Conservation (phyloP, 2,888 invertebrate genomes). For the Meta bourneti region DNA sequence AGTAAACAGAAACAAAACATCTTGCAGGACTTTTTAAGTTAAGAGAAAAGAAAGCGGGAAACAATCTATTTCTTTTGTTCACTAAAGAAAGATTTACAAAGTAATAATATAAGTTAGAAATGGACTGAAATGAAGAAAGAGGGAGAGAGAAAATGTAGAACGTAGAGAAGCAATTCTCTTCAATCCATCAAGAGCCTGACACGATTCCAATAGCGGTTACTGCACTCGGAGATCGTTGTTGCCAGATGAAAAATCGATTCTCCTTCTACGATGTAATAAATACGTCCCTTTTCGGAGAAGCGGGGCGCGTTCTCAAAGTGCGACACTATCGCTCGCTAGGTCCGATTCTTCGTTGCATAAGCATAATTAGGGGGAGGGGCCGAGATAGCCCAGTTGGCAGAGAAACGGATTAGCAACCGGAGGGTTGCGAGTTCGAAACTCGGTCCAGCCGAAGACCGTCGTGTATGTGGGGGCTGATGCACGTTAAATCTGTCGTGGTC, state of each 20-base stretch:
- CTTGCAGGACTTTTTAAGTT: slow-evolving; percentile 34
- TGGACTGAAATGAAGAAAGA: slow-evolving; percentile 50
- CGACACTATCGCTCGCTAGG: not conserved
- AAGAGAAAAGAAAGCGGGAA: slow-evolving; percentile 38
- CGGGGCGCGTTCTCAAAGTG: slow-evolving; percentile 19
- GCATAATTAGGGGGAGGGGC: too few relatives aligned
- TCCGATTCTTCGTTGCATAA: not conserved
- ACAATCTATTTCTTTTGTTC: slow-evolving; percentile 62
- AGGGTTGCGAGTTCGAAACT: too few relatives aligned
- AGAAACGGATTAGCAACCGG: too few relatives aligned
- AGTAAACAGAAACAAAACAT: slow-evolving; percentile 29
- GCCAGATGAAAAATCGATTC: slow-evolving; percentile 74
- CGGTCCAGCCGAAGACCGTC: too few relatives aligned
- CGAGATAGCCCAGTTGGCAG: too few relatives aligned
- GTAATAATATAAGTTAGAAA: slow-evolving; percentile 71
- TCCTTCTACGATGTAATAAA: slow-evolving; percentile 68
- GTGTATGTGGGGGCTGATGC: too few relatives aligned
- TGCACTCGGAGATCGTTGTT: slow-evolving; percentile 66
- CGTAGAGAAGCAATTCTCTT: slow-evolving; percentile 57
- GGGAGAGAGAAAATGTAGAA: slow-evolving; percentile 27
- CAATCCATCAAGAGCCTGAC: slow-evolving; percentile 67
- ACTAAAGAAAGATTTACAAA: slow-evolving; percentile 66
- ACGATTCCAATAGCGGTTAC: slow-evolving; percentile 75
- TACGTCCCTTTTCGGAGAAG: slow-evolving; percentile 48
- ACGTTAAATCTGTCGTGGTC: too few relatives aligned